Conservation (phyloP, 2,113 vertebrate species). For the Equus przewalskii region DNA sequence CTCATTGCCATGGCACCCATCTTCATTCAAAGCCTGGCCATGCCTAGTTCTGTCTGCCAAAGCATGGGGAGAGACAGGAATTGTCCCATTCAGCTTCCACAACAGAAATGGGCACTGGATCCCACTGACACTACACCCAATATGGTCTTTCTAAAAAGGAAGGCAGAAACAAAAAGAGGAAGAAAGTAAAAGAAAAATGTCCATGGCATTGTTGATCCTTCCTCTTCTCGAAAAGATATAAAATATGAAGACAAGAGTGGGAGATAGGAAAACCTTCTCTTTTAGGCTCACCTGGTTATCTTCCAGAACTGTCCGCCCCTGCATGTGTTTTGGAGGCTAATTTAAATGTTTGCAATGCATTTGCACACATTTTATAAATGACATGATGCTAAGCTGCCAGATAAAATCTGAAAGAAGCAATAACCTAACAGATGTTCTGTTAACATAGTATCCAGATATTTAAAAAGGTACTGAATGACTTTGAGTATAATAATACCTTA, state of each 20-base stretch:
- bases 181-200: neutral
- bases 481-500: neutral
- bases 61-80: neutral
- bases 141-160: neutral
- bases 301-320: neutral
- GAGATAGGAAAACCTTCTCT: neutral
- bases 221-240: neutral
- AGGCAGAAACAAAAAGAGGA: neutral
- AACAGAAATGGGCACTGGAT: neutral
- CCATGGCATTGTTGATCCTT: neutral
- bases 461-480: constrained; percentile 42
- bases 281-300: neutral
- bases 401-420: constrained; percentile 60
- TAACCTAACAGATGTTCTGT: constrained; percentile 51
- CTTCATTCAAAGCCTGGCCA: neutral
- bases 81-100: neutral
- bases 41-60: neutral
- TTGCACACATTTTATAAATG: constrained; percentile 62
- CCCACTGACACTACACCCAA: neutral
- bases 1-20: fast-evolving
- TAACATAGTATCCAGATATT: neutral
- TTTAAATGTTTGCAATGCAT: neutral
- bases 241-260: neutral
- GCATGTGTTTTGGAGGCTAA: neutral
- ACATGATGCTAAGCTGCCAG: constrained; percentile 3